These are phyloP conservation scores for Scophthalmus maximus DNA, from an alignment of 2,113 vertebrate genomes.

Conservation along the genomic window DNA sequence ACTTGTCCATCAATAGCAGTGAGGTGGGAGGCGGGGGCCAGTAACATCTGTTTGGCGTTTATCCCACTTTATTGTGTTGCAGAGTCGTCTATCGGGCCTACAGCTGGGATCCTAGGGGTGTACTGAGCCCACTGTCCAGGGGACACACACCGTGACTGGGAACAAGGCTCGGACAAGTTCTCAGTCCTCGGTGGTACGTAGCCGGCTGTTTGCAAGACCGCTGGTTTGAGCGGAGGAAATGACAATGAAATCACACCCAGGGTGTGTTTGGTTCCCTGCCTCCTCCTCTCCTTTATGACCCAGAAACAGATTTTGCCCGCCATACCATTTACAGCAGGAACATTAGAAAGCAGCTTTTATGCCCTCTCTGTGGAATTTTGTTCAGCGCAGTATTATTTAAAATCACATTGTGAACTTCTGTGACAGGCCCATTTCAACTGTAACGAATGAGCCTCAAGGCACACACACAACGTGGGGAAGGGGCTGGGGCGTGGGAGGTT, in stretches of 20 bases:
- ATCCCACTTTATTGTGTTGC: constrained; percentile 72
- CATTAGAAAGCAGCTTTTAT: constrained; percentile 3
- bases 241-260: constrained; percentile 49
- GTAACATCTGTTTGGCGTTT: constrained; percentile 80
- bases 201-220: constrained; percentile 19
- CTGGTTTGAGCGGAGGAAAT: constrained; percentile 41
- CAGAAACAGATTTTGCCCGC: not conserved
- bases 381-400: not conserved
- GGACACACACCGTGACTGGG: constrained; percentile 62
- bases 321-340: not conserved
- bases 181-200: constrained; percentile 37
- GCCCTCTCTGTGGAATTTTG: not conserved
- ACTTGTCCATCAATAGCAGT: constrained; percentile 62
- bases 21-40: constrained; percentile 53
- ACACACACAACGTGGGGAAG: not conserved
- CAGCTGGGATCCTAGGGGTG: constrained; percentile 65
- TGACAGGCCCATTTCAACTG: not conserved
- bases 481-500: not conserved
- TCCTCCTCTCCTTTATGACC: constrained; percentile 42
- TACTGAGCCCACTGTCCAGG: constrained; percentile 52
- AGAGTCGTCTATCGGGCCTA: constrained; percentile 46
- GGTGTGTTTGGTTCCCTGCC: constrained; percentile 40
- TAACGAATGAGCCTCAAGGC: not conserved
- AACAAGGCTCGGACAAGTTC: constrained; percentile 52
- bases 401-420: not conserved